Base-by-base conservation (phyloP, 2,888 invertebrate species). In the Xestia sexstrigata region DNA sequence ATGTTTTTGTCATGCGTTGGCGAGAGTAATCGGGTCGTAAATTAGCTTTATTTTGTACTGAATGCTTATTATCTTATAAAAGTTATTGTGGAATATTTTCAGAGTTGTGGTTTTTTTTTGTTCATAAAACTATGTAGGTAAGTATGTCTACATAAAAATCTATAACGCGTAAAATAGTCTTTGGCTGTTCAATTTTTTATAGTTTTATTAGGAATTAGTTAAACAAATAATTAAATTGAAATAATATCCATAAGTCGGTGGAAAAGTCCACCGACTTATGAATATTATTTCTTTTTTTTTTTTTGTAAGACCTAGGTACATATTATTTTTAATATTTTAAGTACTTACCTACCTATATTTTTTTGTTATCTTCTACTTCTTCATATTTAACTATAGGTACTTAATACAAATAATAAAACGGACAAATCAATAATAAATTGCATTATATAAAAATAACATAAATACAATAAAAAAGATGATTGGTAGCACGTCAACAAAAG, bases 11-110 rank as follows among this genome's bases (percentile, higher is more conserved):
- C 81, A 49, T 6, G 67, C 62, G 85, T 76, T 76, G 83, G 85
- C 81, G 70, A 11, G 49, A 26, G 66, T 76, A 70, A 83, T 81
- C 26, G 72, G 35, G 45, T 84, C 85, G n/a, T 83, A 83, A 81
- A 84, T 83, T 76, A 63, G 1, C 15, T 84, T 83, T 76, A 65
- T 84, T 74, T 85, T 73, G 20, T 76, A 49, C 49, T 49, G n/a
- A 65, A 71, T 49, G 76, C 55, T 66, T 60, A 71, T 65, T 65
- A 65, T 65, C 42, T 76, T 52, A 63, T 70, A 60, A 65, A 68
- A 74, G 30, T 62, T 79, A 58, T 74, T 52, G 70, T 62, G 20
- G 71, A 49, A 73, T 52, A 58, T 69, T 74, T 55, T 30, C 8
- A 17, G 65, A 65, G 8, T 20, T 67, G 30, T 23, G n/a, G 7